Base-by-base conservation (phyloP, 2,797 vertebrate species). In the Sitta carolinensis region DNA sequence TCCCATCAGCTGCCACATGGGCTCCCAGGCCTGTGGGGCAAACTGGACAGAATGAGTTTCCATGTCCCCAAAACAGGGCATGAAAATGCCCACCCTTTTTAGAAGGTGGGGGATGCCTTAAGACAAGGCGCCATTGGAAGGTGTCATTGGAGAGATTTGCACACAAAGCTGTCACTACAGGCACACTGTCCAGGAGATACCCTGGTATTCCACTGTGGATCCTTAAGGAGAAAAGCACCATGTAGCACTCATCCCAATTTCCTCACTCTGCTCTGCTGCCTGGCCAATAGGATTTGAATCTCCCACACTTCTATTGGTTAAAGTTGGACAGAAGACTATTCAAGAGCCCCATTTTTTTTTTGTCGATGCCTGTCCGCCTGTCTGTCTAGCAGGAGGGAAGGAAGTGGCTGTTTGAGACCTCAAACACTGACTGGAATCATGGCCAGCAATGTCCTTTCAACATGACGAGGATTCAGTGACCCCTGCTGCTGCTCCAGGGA, bases 151-250 rank as follows among this genome's bases (percentile, higher is more conserved):
- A 42, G 50, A 20, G n/a, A 15, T 47, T 10, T 3, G 0, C 42
- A n/a, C 11, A 15, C 27, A 47, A 68, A 61, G 26, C 67, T 59
- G 48, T 21, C 30, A 9, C 43, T 27, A 9, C 38, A 1, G 32
- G n/a, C 40, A n/a, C 26, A 1, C 0, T 10, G 57, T 8, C 27
- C 25, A 9, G 16, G 59, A 34, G n/a, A 13, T 4, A 11, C 2
- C n/a, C 8, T 1, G 34, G 52, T 3, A 11, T 10, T 26, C 13
- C 2, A 16, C 75, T 10, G 58, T 1, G 50, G 23, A 79, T 40
- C 50, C 50, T 58, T 3, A 36, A 58, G 72, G 45, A 59, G 51
- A 27, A 38, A 47, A 83, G n/a, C 4, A 6, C 43, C 32, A 15
- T 0, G 4, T 7, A 10, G 29, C 25, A 34, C 55, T 77, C 81